Evolutionary conservation across 2,888 invertebrate genomes (phyloP), one percentile per base, ranked within the genome.

Genomic region (Phlogophora meticulosa): DNA sequence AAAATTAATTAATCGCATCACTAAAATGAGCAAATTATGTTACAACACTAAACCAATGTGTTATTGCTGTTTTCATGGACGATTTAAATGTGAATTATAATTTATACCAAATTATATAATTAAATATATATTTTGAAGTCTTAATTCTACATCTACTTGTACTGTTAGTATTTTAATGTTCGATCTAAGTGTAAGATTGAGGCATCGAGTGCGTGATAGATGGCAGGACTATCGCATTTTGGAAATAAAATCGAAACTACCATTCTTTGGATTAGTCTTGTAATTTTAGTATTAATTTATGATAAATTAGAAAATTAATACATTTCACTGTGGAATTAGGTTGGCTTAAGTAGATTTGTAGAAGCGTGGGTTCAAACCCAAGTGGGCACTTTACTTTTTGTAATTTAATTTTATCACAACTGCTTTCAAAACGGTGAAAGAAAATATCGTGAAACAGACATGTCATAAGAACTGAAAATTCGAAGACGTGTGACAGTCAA

Each of bases 151-250:
- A 49, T 62, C 67, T 74, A 85, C 67, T 85, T 85, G 84, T 85
- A 85, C 85, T 85, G 73, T 83, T 83, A 85, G 71, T 78, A 76
- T 59, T 53, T 38, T 62, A 76, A 52, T 28, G 9, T 46, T 56
- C 10, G 48, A 63, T 66, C 53, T 34, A 36, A 38, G 9, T 9
- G 20, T 63, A 24, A 62, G 57, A 46, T 32, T 63, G 20, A 40
- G 46, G 48, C 71, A 13, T 59, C 49, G 43, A 71, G 34, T 55
- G 38, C 4, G 22, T 28, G 15, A 62, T 36, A 57, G 38, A 56
- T 52, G 61, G 36, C 45, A 20, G 15, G 38, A 66, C 15, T 53
- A 24, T 46, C 20, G 7, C 7, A 34, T 0, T 17, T 4, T 17
- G 32, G 4, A 22, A 22, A n/a, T 11, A n/a, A 28, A 17, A 28